These are phyloP conservation scores for Drosophila gaucha DNA, from an alignment of 2,888 invertebrate species.

Conservation along the genomic window DNA sequence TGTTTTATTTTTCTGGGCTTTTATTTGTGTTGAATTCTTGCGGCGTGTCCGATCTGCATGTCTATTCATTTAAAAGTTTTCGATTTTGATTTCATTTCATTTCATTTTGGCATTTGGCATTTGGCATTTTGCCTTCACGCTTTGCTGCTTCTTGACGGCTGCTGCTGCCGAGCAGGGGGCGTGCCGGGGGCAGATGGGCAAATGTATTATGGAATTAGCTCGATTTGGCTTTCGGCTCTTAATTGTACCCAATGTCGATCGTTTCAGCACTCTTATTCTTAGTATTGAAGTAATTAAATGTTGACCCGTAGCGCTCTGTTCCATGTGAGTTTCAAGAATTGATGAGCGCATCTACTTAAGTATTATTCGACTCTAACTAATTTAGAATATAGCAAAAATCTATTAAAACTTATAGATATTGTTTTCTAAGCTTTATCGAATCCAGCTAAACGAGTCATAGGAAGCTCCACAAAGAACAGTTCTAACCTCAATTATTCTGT, in stretches of 20 bases:
- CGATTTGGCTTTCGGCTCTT: slow-evolving; percentile 9
- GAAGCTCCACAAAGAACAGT: no score
- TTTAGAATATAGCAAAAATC: no score
- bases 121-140: slow-evolving; percentile 69
- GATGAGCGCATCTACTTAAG: neutral
- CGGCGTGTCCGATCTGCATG: slow-evolving; percentile 71
- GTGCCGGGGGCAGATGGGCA: neutral
- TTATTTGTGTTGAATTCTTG: slow-evolving; percentile 46
- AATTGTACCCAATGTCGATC: slow-evolving; percentile 41
- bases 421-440: no score
- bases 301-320: neutral
- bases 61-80: slow-evolving; percentile 70
- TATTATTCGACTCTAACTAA: neutral
- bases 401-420: no score
- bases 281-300: slow-evolving; percentile 24
- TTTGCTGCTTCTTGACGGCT: slow-evolving; percentile 49
- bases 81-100: slow-evolving; percentile 68
- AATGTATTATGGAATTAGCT: slow-evolving; percentile 12
- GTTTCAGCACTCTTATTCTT: slow-evolving; percentile 28
- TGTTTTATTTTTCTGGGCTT: slow-evolving; percentile 18
- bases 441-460: no score
- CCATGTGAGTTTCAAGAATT: neutral
- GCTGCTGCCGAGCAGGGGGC: slow-evolving; percentile 5
- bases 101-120: no score
- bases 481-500: no score